Evolutionary conservation across 2,888 invertebrate genomes (phyloP), one percentile per base, ranked within the genome.

Genomic region (Xylocampa areola): DNA sequence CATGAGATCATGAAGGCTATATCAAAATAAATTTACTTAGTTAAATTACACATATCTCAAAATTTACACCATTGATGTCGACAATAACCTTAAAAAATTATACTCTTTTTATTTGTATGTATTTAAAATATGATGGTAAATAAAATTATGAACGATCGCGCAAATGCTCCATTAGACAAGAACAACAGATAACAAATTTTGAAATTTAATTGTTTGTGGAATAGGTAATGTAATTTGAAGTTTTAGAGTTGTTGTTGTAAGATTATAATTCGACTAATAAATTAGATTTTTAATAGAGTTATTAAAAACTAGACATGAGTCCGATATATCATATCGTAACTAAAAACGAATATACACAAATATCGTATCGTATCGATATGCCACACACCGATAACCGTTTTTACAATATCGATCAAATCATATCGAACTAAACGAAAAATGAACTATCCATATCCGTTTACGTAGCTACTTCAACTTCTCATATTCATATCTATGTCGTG

Each of bases 1-100:
- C 86, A 86, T 87, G 81, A 83, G 86, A 85, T 86, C 84, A 71
- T 83, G 81, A 73, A 80, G 75, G 78, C 70, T 78, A 68, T 79
- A 80, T 81, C 73, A 76, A 84, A 81, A 79, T 74, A 77, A 81
- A 76, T 81, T 79, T 80, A 79, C 40, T 74, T 71, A 67, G 58
- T 67, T 74, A 66, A 53, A 63, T 59, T 50, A 69, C 61, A 76
- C 79, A 85, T 79, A 79, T 84, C 79, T 77, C 78, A 82, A 84
- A 86, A 85, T 78, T 80, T 81, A 76, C 79, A 73, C 67, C 55
- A 78, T 75, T 62, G 62, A 73, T 67, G 52, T 67, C 49, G 71
- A 77, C 66, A 80, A 79, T 81, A 76, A 79, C 68, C 66, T 73
- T 80, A 81, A 82, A 84, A 72, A 86, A 85, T 73, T 76, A 82